These are phyloP conservation scores for Hydroisotoma schaefferi DNA, from an alignment of 2,888 invertebrate genomes.

Conservation along the genomic window DNA sequence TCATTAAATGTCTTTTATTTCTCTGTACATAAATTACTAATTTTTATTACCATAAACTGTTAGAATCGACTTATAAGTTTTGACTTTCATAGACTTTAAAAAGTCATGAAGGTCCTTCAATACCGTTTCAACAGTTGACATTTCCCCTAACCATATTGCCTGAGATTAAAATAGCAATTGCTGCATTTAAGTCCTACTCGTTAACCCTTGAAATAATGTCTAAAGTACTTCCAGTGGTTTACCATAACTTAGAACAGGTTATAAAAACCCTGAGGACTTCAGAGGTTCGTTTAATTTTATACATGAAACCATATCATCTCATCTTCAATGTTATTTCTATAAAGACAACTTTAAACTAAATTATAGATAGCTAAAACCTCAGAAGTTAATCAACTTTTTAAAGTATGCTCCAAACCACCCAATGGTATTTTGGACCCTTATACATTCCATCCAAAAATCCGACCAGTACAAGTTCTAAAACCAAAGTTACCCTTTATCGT, in stretches of 20 bases:
- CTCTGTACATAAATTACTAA: too few species aligned
- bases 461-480: slow-evolving; percentile 42
- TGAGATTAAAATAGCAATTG: background rate
- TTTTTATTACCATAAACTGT: too few species aligned
- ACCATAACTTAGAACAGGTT: slow-evolving; percentile 42
- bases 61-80: too few species aligned
- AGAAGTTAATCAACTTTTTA: slow-evolving; percentile 41
- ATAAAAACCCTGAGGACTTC: slow-evolving; percentile 33
- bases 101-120: too few species aligned
- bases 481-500: slow-evolving; percentile 53
- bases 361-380: slow-evolving; percentile 34
- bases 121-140: too few species aligned
- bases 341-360: background rate
- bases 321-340: background rate
- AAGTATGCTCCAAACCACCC: slow-evolving; percentile 31
- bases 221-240: slow-evolving; percentile 41
- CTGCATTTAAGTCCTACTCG: background rate
- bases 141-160: too few species aligned
- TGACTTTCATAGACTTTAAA: too few species aligned
- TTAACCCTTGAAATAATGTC: background rate
- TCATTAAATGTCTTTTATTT: too few species aligned
- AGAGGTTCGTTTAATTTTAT: slow-evolving; percentile 29
- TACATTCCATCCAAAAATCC: slow-evolving; percentile 26
- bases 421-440: slow-evolving; percentile 41
- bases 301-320: slow-evolving; percentile 8